A percentile compares a stretch with the other conserved stretches of the same genome.
phyloP scores from a whole-genome alignment of 2,888 invertebrate genomes.

The Pasiphila rectangulata region DNA sequence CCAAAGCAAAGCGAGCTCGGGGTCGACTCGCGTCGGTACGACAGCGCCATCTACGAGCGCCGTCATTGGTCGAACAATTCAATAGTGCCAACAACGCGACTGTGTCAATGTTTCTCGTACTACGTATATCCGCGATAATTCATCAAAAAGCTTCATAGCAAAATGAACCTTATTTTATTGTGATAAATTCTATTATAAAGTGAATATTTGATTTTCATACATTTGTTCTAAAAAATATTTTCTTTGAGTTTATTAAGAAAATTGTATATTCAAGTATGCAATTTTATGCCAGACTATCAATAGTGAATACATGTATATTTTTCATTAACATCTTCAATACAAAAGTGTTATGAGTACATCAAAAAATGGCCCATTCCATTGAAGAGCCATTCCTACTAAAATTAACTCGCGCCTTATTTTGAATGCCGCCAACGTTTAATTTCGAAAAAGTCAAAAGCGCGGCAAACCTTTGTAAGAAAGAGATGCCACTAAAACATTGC shows the following conservation, averaged over 20 bases:
- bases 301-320: conserved; percentile 43
- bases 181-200: conserved; percentile 35
- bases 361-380: conserved; percentile 71
- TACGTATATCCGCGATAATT: conserved; percentile 77
- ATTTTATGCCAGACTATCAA: conserved; percentile 26
- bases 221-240: conserved; percentile 66
- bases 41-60: conserved; percentile 68
- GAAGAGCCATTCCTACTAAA: conserved; percentile 69
- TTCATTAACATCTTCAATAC: conserved; percentile 45
- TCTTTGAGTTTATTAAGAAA: conserved; percentile 50
- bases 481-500: conserved; percentile 78
- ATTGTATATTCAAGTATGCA: conserved; percentile 34
- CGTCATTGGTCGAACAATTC: conserved; percentile 62
- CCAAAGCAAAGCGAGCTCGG: conserved; percentile 77
- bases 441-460: conserved; percentile 75
- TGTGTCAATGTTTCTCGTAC: conserved; percentile 57
- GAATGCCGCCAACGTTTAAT: conserved; percentile 76
- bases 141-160: conserved; percentile 28
- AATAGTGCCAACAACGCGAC: conserved; percentile 60
- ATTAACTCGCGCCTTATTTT: conserved; percentile 75
- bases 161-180: conserved; percentile 34
- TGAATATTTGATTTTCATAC: conserved; percentile 49
- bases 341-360: conserved; percentile 72
- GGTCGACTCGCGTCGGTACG: conserved; percentile 73
- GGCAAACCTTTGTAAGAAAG: conserved; percentile 75